Percentiles rank a stretch among this genome's conserved stretches.
These are phyloP conservation scores for Scaptomyza cyrtandrae DNA, from an alignment of 2,888 invertebrate species.

Conservation along the genomic window DNA sequence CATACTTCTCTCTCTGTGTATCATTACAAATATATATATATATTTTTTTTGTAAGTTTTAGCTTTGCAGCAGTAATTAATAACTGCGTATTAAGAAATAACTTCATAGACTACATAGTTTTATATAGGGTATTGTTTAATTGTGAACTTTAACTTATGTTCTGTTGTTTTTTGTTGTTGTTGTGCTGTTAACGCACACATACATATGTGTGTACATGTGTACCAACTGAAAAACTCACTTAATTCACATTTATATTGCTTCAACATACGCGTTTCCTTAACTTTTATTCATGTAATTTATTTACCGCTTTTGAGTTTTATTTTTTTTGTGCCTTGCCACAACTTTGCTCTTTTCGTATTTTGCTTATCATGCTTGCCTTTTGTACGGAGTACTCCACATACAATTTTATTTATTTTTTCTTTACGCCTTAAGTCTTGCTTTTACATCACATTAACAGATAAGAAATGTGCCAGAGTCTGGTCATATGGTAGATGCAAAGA, in stretches of 20 bases:
- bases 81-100: too few relatives aligned
- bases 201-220: background rate
- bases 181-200: constrained; percentile 6
- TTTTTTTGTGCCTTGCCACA: constrained; percentile 4
- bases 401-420: background rate
- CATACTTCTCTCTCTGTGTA: too few relatives aligned
- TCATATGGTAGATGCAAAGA: background rate
- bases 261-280: constrained; percentile 26
- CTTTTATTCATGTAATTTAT: constrained; percentile 35
- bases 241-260: constrained; percentile 26
- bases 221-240: constrained; percentile 25
- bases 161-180: background rate
- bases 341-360: constrained; percentile 14
- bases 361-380: constrained; percentile 35
- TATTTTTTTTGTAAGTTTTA: too few relatives aligned
- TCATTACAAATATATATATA: too few relatives aligned
- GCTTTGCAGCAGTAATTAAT: too few relatives aligned
- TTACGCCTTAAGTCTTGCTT: constrained; percentile 12
- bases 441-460: constrained; percentile 46
- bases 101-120: too few relatives aligned
- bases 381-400: background rate
- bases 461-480: constrained; percentile 25
- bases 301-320: constrained; percentile 13
- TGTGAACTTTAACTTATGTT: background rate
- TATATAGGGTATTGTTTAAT: too few relatives aligned